Evolutionary conservation across 2,113 vertebrate species (phyloP).

Genomic region (Nothoprocta pentlandii): DNA sequence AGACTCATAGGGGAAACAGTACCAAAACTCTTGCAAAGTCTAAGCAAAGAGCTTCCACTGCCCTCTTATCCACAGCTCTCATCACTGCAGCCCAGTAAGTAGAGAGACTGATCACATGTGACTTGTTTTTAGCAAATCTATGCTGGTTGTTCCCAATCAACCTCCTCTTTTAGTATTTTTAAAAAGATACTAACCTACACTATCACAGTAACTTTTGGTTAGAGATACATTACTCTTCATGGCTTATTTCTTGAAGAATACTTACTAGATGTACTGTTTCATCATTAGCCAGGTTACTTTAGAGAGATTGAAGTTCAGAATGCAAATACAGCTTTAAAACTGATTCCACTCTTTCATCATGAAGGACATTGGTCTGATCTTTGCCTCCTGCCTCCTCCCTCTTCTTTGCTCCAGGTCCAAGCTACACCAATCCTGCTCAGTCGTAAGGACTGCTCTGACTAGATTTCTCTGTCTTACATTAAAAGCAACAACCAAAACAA

Average conservation of each 20-base stretch:
- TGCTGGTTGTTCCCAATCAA: too few relatives aligned
- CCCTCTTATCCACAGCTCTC: too few relatives aligned
- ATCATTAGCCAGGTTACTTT: neutral
- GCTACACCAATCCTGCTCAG: neutral
- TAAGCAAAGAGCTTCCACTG: too few relatives aligned
- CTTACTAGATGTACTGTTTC: neutral
- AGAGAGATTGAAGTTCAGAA: neutral
- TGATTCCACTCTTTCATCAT: neutral
- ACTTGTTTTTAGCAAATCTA: too few relatives aligned
- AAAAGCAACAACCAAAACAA: neutral
- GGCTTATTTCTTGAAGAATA: neutral
- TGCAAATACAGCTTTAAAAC: neutral
- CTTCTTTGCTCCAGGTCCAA: neutral
- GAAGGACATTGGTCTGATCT: neutral
- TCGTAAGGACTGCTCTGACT: neutral
- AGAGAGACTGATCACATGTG: too few relatives aligned
- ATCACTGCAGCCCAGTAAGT: too few relatives aligned
- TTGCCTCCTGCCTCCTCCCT: neutral
- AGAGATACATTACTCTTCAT: neutral
- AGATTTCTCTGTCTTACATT: neutral
- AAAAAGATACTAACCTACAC: neutral
- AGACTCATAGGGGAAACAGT: too few relatives aligned
- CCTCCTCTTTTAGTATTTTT: neutral
- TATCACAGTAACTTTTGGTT: neutral
- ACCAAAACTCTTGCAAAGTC: too few relatives aligned